Evolutionary conservation across 2,888 invertebrate genomes (phyloP).

Genomic region (Cantharis rustica): DNA sequence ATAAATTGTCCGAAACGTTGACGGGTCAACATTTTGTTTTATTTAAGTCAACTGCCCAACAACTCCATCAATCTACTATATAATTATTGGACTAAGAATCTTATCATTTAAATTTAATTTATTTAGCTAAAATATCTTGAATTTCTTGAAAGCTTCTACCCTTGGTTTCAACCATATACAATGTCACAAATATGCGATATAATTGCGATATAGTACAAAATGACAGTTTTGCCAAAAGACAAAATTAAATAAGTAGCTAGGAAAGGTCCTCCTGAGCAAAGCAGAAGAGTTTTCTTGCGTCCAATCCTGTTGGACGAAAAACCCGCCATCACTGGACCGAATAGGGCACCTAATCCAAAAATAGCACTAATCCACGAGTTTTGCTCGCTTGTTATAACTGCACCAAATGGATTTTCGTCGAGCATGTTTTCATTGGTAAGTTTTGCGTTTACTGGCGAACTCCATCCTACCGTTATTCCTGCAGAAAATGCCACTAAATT

Average conservation of each 20-base stretch:
- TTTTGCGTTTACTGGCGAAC: conserved; percentile 52
- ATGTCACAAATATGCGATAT: too few species aligned
- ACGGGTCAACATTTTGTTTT: too few species aligned
- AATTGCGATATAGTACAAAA: conserved; percentile 21
- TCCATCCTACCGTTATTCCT: conserved; percentile 60
- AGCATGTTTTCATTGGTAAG: conserved; percentile 37
- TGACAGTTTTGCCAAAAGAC: conserved; percentile 42
- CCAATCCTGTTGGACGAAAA: conserved; percentile 69
- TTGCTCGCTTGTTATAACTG: conserved; percentile 50
- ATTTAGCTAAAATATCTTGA: too few species aligned
- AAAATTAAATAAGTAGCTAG: conserved; percentile 67
- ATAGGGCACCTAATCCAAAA: conserved; percentile 58
- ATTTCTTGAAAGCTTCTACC: too few species aligned
- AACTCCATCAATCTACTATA: too few species aligned
- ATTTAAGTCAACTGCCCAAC: too few species aligned
- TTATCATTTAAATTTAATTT: too few species aligned
- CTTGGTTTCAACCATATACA: too few species aligned
- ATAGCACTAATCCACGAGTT: conserved; percentile 62
- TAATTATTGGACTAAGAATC: too few species aligned
- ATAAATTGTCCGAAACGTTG: too few species aligned
- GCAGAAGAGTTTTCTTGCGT: conserved; percentile 70
- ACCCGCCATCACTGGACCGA: conserved; percentile 75
- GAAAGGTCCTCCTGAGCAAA: conserved; percentile 66
- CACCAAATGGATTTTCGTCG: conserved; percentile 41
- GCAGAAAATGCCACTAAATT: conserved; percentile 58